A percentile compares a stretch with the other conserved stretches of the same genome.
These are phyloP conservation scores for Drosophila nebulosa DNA, from an alignment of 1,140 invertebrate genomes.

Conservation along the genomic window DNA sequence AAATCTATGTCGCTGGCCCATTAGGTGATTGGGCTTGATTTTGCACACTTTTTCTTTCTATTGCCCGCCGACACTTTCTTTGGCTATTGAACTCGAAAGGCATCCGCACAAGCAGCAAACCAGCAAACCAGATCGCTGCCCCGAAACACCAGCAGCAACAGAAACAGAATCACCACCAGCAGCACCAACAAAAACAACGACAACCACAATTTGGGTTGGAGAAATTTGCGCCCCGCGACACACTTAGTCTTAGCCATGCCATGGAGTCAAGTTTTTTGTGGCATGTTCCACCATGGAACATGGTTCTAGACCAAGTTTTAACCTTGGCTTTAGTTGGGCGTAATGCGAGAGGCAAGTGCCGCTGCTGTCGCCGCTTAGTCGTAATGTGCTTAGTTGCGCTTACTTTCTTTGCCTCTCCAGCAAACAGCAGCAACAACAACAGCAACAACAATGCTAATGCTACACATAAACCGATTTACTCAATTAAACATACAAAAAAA, in stretches of 20 bases:
- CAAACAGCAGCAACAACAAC: constrained; percentile 9
- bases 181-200: constrained; percentile 9
- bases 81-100: constrained; percentile 75
- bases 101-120: constrained; percentile 43
- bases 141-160: constrained; percentile 20
- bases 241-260: constrained; percentile 34
- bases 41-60: constrained; percentile 70
- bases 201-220: constrained; percentile 73
- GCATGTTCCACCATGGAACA: constrained; percentile 25
- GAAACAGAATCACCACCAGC: neutral
- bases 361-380: constrained; percentile 29
- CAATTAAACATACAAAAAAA: constrained; percentile 68
- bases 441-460: constrained; percentile 54
- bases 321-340: constrained; percentile 65
- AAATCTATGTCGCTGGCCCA: constrained; percentile 50
- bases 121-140: constrained; percentile 63
- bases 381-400: constrained; percentile 77
- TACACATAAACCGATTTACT: constrained; percentile 74
- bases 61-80: constrained; percentile 62
- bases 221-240: constrained; percentile 75
- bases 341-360: constrained; percentile 71
- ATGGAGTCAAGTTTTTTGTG: constrained; percentile 36
- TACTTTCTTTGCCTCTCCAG: constrained; percentile 63
- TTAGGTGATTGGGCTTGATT: constrained; percentile 18
- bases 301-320: constrained; percentile 67